Percentiles rank a stretch among this genome's conserved stretches.
Evolutionary conservation across 2,888 invertebrate genomes (phyloP).

Genomic region (Synergus japonicus): DNA sequence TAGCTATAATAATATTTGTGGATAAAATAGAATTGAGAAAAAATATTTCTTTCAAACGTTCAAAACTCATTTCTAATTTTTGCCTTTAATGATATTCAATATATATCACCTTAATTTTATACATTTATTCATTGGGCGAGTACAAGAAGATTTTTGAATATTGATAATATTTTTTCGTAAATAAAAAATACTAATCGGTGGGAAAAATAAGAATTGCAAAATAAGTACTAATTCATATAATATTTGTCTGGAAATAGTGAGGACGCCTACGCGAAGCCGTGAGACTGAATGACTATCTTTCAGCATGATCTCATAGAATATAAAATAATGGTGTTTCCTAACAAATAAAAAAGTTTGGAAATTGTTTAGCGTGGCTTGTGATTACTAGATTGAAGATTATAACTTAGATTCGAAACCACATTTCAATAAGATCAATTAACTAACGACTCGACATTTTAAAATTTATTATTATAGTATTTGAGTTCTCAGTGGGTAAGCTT

Average conservation of each 20-base stretch:
- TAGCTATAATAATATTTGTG: too few species aligned
- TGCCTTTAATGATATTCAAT: too few species aligned
- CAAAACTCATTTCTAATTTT: too few species aligned
- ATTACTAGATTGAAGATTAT: conserved; percentile 2
- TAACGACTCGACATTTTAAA: background rate
- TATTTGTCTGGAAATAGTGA: conserved; percentile 4
- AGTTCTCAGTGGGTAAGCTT: background rate
- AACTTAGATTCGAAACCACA: background rate
- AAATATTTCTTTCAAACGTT: too few species aligned
- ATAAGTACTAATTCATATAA: conserved; percentile 20
- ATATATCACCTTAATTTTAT: too few species aligned
- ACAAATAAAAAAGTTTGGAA: conserved; percentile 18
- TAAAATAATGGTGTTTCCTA: conserved; percentile 14
- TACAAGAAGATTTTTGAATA: too few species aligned
- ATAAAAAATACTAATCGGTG: background rate
- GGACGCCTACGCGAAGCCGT: conserved; percentile 38
- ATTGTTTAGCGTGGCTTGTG: background rate
- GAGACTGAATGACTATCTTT: conserved; percentile 24
- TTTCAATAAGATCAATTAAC: conserved; percentile 23
- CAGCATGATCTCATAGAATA: conserved; percentile 24
- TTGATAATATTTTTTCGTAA: too few species aligned
- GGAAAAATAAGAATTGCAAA: background rate
- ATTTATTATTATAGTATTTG: background rate
- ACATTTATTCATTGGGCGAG: too few species aligned
- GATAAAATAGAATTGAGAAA: too few species aligned